These are phyloP conservation scores for Astropecten irregularis DNA, from an alignment of 53 echinoderm and acorn worm genomes.

Conservation along the genomic window DNA sequence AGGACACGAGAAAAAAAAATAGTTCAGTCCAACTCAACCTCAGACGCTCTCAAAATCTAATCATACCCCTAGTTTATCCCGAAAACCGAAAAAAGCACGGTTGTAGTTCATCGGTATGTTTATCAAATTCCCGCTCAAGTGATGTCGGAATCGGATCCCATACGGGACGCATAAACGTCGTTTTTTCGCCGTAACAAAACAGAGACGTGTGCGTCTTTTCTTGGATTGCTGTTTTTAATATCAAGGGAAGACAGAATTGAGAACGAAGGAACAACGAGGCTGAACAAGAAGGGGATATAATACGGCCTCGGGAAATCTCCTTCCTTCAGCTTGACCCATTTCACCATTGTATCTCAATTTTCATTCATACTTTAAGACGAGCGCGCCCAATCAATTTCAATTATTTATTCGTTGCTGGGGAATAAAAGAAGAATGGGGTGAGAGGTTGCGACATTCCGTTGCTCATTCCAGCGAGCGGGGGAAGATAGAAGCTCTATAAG, in stretches of 20 bases:
- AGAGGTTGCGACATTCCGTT: constrained; percentile 11
- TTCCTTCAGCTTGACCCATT: constrained; percentile 23
- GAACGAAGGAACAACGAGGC: too few species aligned
- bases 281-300: not conserved
- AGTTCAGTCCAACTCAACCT: not conserved
- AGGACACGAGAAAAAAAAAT: not conserved
- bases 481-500: too few species aligned
- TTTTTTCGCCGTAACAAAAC: too few species aligned
- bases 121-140: constrained; percentile 11
- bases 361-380: constrained; percentile 29
- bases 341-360: constrained; percentile 31
- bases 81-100: not conserved
- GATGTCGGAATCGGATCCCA: too few species aligned
- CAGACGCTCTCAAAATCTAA: constrained; percentile 16
- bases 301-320: not conserved
- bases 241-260: too few species aligned
- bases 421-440: not conserved
- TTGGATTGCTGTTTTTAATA: too few species aligned
- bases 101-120: constrained; percentile 18
- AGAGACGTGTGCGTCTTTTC: too few species aligned
- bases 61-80: not conserved
- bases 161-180: too few species aligned
- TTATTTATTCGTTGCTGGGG: constrained; percentile 46
- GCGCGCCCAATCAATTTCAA: constrained; percentile 51
- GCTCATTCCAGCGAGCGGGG: too few species aligned